Base-by-base conservation (phyloP, 23 tunicate genomes). In the Trididemnum nubilum region DNA sequence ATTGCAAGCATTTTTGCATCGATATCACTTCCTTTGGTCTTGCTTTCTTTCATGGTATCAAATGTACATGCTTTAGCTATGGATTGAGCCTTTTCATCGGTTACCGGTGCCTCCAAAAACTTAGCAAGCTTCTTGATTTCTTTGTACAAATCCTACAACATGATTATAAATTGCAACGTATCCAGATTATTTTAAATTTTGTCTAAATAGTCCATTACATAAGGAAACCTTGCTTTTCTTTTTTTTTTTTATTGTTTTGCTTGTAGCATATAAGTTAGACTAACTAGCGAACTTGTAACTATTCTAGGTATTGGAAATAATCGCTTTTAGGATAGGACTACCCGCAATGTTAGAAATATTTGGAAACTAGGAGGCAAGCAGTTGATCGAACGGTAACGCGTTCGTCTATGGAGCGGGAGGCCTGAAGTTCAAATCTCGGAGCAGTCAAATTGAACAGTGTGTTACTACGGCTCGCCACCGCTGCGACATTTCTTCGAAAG, bases 51-150 rank as follows among this genome's bases (percentile, higher is more conserved):
- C 79, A 73, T 73, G 23, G 26, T 39, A 21, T 40, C 60, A 40
- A 73, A 40, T 2, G 60, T 9, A 33, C 60, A 37, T 2, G 59
- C 79, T 36, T 73, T 59, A n/a, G 79, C 61, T 3, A 73, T 73
- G 3, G 2, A 36, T n/a, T 73, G 33, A 22, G 61, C 79, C 39
- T 39, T 23, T 25, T 73, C 79, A 26, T 73, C 35, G 29, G 59
- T 21, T 33, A 73, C 29, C 2, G 79, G 61, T 2, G 32, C 60
- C 2, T 73, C 79, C 79, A 73, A 22, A 73, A 73, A 73, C 3
- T 73, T 25, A 9, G 79, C 79, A 9, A 73, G 31, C 59, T 37
- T 37, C 39, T 73, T 73, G 29, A 73, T 24, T 73, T 73, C 60
- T 15, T 33, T 39, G 15, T 2, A 19, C 2, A 39, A 59, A 73